Conservation (phyloP, 2,888 invertebrate species). For the Lithosia quadra region DNA sequence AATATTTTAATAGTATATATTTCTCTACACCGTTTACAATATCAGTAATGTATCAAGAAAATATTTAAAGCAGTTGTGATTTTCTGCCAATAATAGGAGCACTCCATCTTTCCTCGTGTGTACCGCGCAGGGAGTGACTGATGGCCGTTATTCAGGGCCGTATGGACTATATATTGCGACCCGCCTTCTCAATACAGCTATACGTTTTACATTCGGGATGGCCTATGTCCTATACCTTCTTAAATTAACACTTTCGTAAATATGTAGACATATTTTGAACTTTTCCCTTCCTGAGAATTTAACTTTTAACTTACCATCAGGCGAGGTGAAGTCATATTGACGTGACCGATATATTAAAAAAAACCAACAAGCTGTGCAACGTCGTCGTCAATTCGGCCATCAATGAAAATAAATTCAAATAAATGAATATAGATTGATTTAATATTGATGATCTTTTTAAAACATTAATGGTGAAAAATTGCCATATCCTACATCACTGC, state of each 20-base stretch:
- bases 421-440: too few species aligned
- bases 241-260: neutral
- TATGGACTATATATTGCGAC: constrained; percentile 4
- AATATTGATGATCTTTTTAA: too few species aligned
- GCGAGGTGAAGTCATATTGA: too few species aligned
- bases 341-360: too few species aligned
- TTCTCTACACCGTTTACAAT: neutral
- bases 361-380: too few species aligned
- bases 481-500: too few species aligned
- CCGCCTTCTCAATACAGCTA: constrained; percentile 4
- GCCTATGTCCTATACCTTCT: neutral
- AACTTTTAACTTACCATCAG: too few species aligned
- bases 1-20: neutral
- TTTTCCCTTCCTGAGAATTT: too few species aligned
- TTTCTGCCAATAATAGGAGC: constrained; percentile 16
- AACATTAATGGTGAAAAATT: too few species aligned
- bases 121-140: constrained; percentile 13
- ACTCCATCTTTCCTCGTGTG: constrained; percentile 20
- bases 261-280: too few species aligned
- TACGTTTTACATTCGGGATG: neutral
- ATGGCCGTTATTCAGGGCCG: constrained; percentile 18
- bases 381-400: too few species aligned
- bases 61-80: constrained; percentile 9
- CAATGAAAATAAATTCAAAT: too few species aligned
- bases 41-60: neutral